Evolutionary conservation across 2,888 invertebrate species (phyloP).

Genomic region (Pterobdella sp.): DNA sequence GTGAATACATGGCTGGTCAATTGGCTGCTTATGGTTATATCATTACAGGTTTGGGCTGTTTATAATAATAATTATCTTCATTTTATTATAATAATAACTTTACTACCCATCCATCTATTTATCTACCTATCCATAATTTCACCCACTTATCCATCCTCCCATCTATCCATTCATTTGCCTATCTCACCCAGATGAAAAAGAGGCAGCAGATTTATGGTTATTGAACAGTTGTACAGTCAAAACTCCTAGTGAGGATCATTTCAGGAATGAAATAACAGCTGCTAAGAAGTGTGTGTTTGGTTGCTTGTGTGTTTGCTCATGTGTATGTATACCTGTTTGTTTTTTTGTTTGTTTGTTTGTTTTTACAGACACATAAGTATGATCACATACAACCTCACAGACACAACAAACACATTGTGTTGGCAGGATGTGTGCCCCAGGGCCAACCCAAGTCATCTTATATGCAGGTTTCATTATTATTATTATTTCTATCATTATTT

Average conservation of each 20-base stretch:
- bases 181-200: slow-evolving; percentile 22
- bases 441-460: slow-evolving; percentile 58
- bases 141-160: neutral
- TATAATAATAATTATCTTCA: neutral
- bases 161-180: neutral
- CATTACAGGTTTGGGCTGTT: slow-evolving; percentile 57
- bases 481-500: neutral
- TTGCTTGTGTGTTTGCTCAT: neutral
- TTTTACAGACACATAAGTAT: neutral
- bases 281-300: slow-evolving; percentile 52
- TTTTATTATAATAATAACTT: slow-evolving; percentile 10
- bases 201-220: slow-evolving; percentile 79
- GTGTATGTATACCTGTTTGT: neutral
- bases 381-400: slow-evolving; percentile 48
- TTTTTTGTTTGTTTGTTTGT: neutral
- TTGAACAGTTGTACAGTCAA: slow-evolving; percentile 97
- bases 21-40: slow-evolving; percentile 78
- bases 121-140: neutral
- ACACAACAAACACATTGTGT: slow-evolving; percentile 73
- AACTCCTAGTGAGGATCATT: slow-evolving; percentile 89
- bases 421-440: slow-evolving; percentile 97
- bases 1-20: slow-evolving; percentile 96
- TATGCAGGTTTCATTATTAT: slow-evolving; percentile 43
- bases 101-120: neutral
- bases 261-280: slow-evolving; percentile 67